A percentile compares a stretch with the other conserved stretches of the same genome.
Conservation (phyloP, 1,140 invertebrate species). For the Andricus grossulariae region DNA sequence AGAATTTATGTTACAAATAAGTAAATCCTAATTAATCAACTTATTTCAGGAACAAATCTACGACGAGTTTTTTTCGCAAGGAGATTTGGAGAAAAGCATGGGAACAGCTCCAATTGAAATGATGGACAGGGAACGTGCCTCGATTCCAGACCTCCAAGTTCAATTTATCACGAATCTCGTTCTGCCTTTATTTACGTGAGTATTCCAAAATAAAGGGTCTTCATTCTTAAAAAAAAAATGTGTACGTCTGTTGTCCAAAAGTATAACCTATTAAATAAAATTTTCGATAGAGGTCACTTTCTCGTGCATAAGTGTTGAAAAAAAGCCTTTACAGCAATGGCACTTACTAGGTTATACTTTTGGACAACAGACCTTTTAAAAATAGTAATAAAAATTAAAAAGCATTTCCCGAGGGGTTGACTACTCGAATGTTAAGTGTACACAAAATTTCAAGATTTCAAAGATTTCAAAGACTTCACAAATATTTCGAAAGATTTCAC, state of each 20-base stretch:
- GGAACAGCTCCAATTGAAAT: constrained; percentile 84
- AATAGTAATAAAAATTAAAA: neutral
- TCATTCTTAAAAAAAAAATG: too few relatives aligned
- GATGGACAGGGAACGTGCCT: constrained; percentile 90
- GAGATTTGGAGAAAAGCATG: constrained; percentile 89
- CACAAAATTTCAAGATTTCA: too few relatives aligned
- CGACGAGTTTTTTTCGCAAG: constrained; percentile 92
- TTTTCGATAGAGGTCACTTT: too few relatives aligned
- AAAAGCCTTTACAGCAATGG: too few relatives aligned
- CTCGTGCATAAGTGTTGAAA: too few relatives aligned
- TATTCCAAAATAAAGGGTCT: constrained; percentile 7
- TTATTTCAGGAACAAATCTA: constrained; percentile 83
- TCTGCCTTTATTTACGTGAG: constrained; percentile 71
- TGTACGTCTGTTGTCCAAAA: too few relatives aligned
- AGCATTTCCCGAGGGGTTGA: too few relatives aligned
- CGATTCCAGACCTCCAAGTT: constrained; percentile 89
- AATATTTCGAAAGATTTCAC: too few relatives aligned
- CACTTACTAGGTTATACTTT: too few relatives aligned
- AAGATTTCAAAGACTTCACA: too few relatives aligned
- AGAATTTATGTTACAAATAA: constrained; percentile 1
- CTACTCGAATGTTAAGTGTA: too few relatives aligned
- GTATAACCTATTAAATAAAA: too few relatives aligned
- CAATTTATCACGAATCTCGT: constrained; percentile 81
- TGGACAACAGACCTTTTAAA: neutral
- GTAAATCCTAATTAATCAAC: constrained; percentile 21